Percentiles rank a stretch among this genome's conserved stretches.
phyloP scores from a whole-genome alignment of 2,888 invertebrate species.

The Aromia moschata region DNA sequence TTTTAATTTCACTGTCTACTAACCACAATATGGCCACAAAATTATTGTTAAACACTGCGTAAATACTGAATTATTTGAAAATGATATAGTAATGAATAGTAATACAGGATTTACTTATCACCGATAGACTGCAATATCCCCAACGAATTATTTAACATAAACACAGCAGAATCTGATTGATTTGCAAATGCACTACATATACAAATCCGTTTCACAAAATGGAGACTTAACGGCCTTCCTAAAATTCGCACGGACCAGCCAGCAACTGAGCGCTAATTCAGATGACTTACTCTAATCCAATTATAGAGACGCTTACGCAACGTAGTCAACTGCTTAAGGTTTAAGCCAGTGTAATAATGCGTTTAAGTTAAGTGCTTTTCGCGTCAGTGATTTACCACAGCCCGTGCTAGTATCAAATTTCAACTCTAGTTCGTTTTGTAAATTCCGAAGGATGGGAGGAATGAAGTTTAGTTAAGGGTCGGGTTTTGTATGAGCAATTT shows the following conservation, averaged over 20 bases:
- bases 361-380: slow-evolving; percentile 40
- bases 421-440: slow-evolving; percentile 9
- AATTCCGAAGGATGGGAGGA: too few species aligned
- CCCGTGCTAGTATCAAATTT: slow-evolving; percentile 21
- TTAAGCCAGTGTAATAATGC: slow-evolving; percentile 45
- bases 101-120: too few species aligned
- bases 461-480: too few species aligned
- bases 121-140: too few species aligned
- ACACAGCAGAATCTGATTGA: background rate
- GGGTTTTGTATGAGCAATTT: too few species aligned
- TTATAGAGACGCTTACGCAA: slow-evolving; percentile 41
- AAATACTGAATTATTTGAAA: too few species aligned
- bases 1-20: too few species aligned
- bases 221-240: background rate
- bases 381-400: slow-evolving; percentile 26
- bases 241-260: slow-evolving; percentile 7
- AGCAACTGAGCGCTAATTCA: slow-evolving; percentile 34
- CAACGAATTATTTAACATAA: background rate
- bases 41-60: too few species aligned
- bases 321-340: slow-evolving; percentile 41
- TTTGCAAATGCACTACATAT: background rate
- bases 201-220: background rate
- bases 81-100: too few species aligned
- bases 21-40: too few species aligned
- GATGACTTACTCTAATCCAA: slow-evolving; percentile 44